Evolutionary conservation across 1,140 invertebrate genomes (phyloP), one percentile per base, ranked within the genome.

Genomic region (Augochlora pura): DNA sequence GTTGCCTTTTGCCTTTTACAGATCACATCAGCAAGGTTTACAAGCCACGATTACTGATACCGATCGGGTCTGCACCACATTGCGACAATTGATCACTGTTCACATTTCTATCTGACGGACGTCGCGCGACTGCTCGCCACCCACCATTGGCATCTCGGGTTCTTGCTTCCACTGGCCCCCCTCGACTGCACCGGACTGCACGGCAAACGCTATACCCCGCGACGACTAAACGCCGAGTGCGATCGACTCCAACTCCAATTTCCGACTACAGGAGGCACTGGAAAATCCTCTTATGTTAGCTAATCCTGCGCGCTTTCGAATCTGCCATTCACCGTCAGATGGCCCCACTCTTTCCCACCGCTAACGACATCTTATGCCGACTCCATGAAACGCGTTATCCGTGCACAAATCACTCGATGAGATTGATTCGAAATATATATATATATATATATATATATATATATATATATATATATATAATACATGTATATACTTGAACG

Each of bases 141-240:
- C 65, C 74, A 46, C 39, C 32, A 71, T 77, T 65, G 39, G 62
- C 49, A 57, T 59, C 62, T 49, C n/a, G 21, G 59, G 49, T 46
- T 12, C 39, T 66, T 25, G 21, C 70, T 66, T 49, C 42, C 39
- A 62, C 71, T 74, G 42, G 52, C 52, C 71, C 66, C 27, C 70
- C 49, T 74, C 71, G 71, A 74, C 63, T 73, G 62, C 69, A 42
- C 63, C 39, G 60, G 71, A 74, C 63, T 73, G 62, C 69, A 27
- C 63, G 63, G 60, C 52, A 23, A 54, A 57, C 62, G 57, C 70
- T n/a, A 49, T 54, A 66, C 70, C 9, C 42, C 52, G 54, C 62
- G 32, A 60, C 77, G 32, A 66, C 77, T 25, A 52, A 66, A 74
- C 54, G n/a, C 68, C 46, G 42, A 77, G 67, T 39, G 54, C 25